Evolutionary conservation across 2,888 invertebrate genomes (phyloP).

Genomic region (Drosophila gaucha): DNA sequence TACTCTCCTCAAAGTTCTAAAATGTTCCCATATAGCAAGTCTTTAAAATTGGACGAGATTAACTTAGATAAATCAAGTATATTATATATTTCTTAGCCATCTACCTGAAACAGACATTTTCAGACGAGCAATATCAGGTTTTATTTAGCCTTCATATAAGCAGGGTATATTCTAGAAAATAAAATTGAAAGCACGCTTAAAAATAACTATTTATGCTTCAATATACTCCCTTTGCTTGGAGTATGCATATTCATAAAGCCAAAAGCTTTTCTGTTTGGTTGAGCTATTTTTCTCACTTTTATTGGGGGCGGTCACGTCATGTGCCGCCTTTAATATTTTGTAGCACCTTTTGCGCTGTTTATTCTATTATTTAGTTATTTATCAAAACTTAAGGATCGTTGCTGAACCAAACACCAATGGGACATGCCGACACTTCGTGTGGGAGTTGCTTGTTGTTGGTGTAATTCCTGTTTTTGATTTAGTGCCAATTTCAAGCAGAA

Average conservation of each 20-base stretch:
- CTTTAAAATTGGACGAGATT: no score
- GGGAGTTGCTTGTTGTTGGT: conserved; percentile 48
- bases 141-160: no score
- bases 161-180: neutral
- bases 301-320: conserved; percentile 23
- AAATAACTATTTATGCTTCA: conserved; percentile 47
- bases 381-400: conserved; percentile 54
- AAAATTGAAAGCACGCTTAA: conserved; percentile 22
- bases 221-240: conserved; percentile 38
- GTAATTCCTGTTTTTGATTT: conserved; percentile 66
- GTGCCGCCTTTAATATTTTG: conserved; percentile 58
- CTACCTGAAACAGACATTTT: no score
- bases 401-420: conserved; percentile 33
- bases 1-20: no score
- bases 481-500: conserved; percentile 73
- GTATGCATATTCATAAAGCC: conserved; percentile 36
- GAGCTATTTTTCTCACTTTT: conserved; percentile 17
- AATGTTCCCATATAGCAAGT: no score
- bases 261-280: neutral
- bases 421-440: conserved; percentile 47
- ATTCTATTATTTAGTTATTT: conserved; percentile 78
- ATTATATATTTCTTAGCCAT: no score
- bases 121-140: neutral
- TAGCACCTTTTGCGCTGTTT: conserved; percentile 68
- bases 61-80: no score